Conservation (phyloP, 2,888 invertebrate species). For the Mimachlamys varia region DNA sequence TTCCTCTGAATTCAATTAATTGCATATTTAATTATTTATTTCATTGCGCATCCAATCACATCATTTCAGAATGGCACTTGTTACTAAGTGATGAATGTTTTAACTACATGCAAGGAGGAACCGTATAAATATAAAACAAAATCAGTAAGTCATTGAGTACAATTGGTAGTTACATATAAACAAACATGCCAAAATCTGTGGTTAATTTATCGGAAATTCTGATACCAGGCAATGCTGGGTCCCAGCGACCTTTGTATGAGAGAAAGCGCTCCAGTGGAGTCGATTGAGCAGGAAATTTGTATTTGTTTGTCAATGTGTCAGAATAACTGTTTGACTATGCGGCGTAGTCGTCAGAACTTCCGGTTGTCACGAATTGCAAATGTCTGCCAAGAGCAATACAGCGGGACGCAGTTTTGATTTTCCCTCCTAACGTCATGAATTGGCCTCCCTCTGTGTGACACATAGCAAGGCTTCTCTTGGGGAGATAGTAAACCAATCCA, state of each 20-base stretch:
- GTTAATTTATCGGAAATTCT: not conserved
- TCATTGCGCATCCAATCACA: too few species aligned
- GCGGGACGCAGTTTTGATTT: conserved; percentile 23
- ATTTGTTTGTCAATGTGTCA: conserved; percentile 36
- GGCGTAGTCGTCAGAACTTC: conserved; percentile 9
- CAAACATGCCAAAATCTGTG: not conserved
- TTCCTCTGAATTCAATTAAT: too few species aligned
- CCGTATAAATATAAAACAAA: too few species aligned
- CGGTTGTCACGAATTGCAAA: conserved; percentile 22
- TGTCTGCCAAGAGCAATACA: conserved; percentile 24
- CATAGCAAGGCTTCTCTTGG: not conserved
- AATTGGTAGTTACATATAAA: not conserved
- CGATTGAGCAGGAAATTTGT: conserved; percentile 31
- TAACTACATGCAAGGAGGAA: too few species aligned
- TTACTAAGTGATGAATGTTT: too few species aligned
- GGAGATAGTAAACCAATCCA: conserved; percentile 11
- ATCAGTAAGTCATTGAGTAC: not conserved
- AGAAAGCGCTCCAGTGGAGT: not conserved
- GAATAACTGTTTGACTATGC: conserved; percentile 1
- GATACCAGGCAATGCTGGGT: not conserved
- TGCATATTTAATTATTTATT: too few species aligned
- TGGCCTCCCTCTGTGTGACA: conserved; percentile 22
- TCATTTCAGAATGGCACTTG: too few species aligned
- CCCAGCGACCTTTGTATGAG: not conserved
- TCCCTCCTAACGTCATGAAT: not conserved